Evolutionary conservation across 2,113 vertebrate species (phyloP).

Genomic region (Poeciliopsis turrubarensis): DNA sequence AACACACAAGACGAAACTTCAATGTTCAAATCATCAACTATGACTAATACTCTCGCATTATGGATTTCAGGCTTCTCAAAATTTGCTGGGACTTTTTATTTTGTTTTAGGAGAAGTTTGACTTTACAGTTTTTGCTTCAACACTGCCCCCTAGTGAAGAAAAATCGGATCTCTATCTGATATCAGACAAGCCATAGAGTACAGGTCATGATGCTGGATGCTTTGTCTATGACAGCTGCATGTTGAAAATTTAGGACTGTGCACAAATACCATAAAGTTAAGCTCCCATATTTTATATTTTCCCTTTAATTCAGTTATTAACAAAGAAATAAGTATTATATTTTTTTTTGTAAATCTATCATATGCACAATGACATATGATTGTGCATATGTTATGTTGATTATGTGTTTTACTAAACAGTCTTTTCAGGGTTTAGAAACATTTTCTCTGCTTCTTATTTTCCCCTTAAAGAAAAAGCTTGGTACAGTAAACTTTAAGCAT

Average conservation of each 20-base stretch:
- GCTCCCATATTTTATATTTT: too few relatives aligned
- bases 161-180: constrained; percentile 17
- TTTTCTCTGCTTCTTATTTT: not conserved
- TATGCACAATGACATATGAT: not conserved
- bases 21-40: constrained; percentile 18
- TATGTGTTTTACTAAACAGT: not conserved
- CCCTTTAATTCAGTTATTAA: not conserved
- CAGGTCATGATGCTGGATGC: not conserved
- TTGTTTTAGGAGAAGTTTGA: constrained; percentile 6
- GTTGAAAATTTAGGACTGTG: too few relatives aligned
- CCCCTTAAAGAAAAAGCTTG: constrained; percentile 19
- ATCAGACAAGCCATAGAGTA: not conserved
- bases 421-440: not conserved
- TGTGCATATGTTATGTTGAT: not conserved
- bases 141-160: constrained; percentile 75
- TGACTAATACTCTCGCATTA: constrained; percentile 18
- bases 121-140: constrained; percentile 67
- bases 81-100: constrained; percentile 17
- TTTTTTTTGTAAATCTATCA: too few relatives aligned
- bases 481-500: constrained; percentile 9
- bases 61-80: constrained; percentile 40
- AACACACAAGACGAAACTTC: constrained; percentile 36
- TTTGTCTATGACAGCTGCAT: not conserved
- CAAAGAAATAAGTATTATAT: not conserved
- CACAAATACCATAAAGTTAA: too few relatives aligned